These are phyloP conservation scores for Caenorhabditis elegans DNA, from an alignment of 1,140 invertebrate genomes.

Conservation along the genomic window WBcel235 BX284606.5:7663001-7663500, in stretches of 20 bases:
- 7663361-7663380: conserved; percentile 58
- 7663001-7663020: no score
- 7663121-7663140: conserved; percentile 59
- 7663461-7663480: conserved; percentile 63
- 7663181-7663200: conserved; percentile 62
- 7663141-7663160: conserved; percentile 61
- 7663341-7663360: conserved; percentile 65
- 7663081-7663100: conserved; percentile 58
- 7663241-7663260: not conserved
- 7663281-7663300: conserved; percentile 59
- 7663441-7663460: conserved; percentile 64
- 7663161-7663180: conserved; percentile 63
- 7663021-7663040: no score
- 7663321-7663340: conserved; percentile 66
- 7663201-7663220: conserved; percentile 64
- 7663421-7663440: conserved; percentile 65
- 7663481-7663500: conserved; percentile 57
- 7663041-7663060: conserved; percentile 46
- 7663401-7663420: conserved; percentile 12
- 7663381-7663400: not conserved
- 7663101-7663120: conserved; percentile 62
- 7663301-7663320: conserved; percentile 58
- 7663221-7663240: conserved; percentile 61
- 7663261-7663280: not conserved
- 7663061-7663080: conserved; percentile 42